Evolutionary conservation across 2,113 vertebrate species (phyloP), one percentile per base, ranked within the genome.

Genomic region (Muscicapa adusta): DNA sequence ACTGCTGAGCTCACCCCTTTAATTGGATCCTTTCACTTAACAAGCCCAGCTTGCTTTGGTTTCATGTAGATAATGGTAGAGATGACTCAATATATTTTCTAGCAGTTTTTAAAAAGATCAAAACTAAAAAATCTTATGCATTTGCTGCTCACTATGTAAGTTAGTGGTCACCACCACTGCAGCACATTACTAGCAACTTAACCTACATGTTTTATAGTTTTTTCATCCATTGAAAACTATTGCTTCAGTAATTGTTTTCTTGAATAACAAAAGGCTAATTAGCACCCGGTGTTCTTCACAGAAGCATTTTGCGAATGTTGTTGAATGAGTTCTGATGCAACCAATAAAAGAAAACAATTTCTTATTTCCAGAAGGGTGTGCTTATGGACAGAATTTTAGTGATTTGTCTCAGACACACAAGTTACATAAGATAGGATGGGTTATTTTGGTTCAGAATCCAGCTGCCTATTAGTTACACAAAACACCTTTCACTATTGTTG

Each of bases 381-480:
- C 79, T 82, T 76, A 16, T 17, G 60, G 34, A 38, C 16, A 45
- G 45, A 61, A 53, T 11, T 66, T 57, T 50, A 89, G 33, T 61
- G 33, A 48, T 85, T 92, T 81, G 6, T 65, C 43, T 58, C 53
- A 72, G 48, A 57, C 10, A 18, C 5, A 8, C 17, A 42, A 42
- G 18, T 51, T 89, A 9, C 11, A 14, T 61, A 79, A 43, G 10
- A 62, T 9, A 45, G 11, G 26, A 40, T 42, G 34, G 19, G 5
- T 79, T 76, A 26, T 82, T 93, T 92, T 73, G 34, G 26, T 93
- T 89, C 29, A 61, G n/a, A 73, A 51, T 80, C 16, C 48, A 70
- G 18, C 29, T 79, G 9, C 25, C 45, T 60, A 8, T 56, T 61
- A 60, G 31, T 60, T 87, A 28, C 23, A 43, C 3, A 6, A 31